Evolutionary conservation across 2,797 vertebrate species (phyloP), one percentile per base, ranked within the genome.

Genomic region (Lithobates pipiens): DNA sequence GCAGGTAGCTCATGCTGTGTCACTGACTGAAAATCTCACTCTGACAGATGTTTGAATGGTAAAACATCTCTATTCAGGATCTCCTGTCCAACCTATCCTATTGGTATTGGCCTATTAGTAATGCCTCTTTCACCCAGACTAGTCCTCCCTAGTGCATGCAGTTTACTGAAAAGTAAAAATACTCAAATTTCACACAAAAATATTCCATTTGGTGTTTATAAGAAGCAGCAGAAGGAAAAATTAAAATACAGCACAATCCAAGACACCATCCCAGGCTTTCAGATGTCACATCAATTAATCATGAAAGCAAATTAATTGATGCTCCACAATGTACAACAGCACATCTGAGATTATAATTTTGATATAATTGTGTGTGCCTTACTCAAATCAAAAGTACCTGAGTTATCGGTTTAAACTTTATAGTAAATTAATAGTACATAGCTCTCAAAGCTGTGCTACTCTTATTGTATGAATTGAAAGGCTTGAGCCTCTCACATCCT

Each of bases 401-500:
- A 88, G 88, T 91, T 91, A 88, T 75, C 54, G 73, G 54, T 86
- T 54, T 73, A 82, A 85, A 88, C 87, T 88, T 89, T 89, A 90
- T 89, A 79, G 88, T 88, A 91, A 88, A 89, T 70, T 80, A 91
- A 86, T 88, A 91, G 90, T 88, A 90, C 15, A 79, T 89, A 88
- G 86, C 90, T 57, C 91, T 90, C 80, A 73, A 90, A 88, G 27
- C 86, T 90, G 89, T 93, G 89, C 84, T 90, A 92, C 91, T 93
- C 90, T 87, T 77, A 90, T 93, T 93, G 94, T 93, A 46, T 89
- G 92, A 94, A 95, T 94, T 95, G 91, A 94, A 95, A 93, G 94
- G 93, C 91, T 91, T 92, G 92, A 90, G 91, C 90, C 91, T 92
- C 92, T 94, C 91, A 91, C 92, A 94, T 95, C 94, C 93, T 95